Evolutionary conservation across 1,140 invertebrate genomes (phyloP).

Genomic region (Euwallacea similis): DNA sequence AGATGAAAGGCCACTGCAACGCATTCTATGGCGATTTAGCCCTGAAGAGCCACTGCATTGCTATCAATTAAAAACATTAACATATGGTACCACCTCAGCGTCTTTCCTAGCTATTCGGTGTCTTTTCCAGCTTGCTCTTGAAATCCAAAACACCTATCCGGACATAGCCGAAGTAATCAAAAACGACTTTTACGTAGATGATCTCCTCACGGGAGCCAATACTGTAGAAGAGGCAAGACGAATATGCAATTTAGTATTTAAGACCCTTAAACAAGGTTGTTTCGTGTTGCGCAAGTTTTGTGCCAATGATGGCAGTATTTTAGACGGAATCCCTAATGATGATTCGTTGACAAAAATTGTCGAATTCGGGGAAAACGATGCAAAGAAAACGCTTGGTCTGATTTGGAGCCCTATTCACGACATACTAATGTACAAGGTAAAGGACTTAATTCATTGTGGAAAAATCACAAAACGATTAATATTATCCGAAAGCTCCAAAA

Average conservation of each 20-base stretch:
- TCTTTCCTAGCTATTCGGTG: slow-evolving; percentile 46
- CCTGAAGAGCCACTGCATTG: slow-evolving; percentile 25
- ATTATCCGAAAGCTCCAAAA: slow-evolving; percentile 12
- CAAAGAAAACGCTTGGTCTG: slow-evolving; percentile 13
- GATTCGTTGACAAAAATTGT: neutral
- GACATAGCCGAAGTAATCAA: slow-evolving; percentile 42
- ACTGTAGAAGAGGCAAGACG: slow-evolving; percentile 20
- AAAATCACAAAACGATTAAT: slow-evolving; percentile 5
- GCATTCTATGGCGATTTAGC: slow-evolving; percentile 52
- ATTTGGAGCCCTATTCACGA: neutral
- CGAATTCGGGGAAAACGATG: neutral
- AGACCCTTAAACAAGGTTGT: slow-evolving; percentile 18
- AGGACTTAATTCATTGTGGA: neutral
- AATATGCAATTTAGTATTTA: slow-evolving; percentile 10
- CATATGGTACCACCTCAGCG: slow-evolving; percentile 45
- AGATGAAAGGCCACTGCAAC: slow-evolving; percentile 48
- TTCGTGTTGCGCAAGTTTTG: slow-evolving; percentile 16
- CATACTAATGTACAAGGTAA: neutral
- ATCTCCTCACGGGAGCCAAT: slow-evolving; percentile 51
- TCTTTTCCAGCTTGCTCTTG: slow-evolving; percentile 39
- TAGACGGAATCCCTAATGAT: neutral
- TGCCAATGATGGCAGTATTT: slow-evolving; percentile 14
- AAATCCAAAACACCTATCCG: slow-evolving; percentile 27
- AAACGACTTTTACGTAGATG: slow-evolving; percentile 56
- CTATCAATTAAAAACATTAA: slow-evolving; percentile 40